Percentiles rank a stretch among this genome's conserved stretches.
Evolutionary conservation across 2,888 invertebrate species (phyloP).

Genomic region (Drosophila affinis): DNA sequence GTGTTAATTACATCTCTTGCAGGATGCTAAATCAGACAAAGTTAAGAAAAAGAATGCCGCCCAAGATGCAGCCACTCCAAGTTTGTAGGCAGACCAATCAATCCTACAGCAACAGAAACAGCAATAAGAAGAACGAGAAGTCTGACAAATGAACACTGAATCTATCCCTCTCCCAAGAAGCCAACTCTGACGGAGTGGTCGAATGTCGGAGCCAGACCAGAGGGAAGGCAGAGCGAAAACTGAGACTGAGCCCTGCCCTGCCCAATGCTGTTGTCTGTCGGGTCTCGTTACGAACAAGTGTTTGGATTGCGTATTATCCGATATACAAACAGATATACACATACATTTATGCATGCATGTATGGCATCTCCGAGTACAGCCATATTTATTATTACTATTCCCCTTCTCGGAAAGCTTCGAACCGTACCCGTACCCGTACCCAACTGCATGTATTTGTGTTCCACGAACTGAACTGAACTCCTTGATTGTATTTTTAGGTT

Average conservation of each 20-base stretch:
- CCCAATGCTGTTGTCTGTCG: too few relatives aligned
- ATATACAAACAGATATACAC: too few relatives aligned
- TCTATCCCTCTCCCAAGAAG: too few relatives aligned
- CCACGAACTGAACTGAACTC: conserved; percentile 26
- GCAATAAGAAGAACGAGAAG: conserved; percentile 1
- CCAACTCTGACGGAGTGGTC: too few relatives aligned
- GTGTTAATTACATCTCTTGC: conserved; percentile 70
- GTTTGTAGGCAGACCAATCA: conserved; percentile 40
- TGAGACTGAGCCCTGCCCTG: too few relatives aligned
- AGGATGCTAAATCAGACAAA: conserved; percentile 83
- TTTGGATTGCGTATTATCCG: too few relatives aligned
- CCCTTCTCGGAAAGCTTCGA: not conserved
- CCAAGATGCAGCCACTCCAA: conserved; percentile 71
- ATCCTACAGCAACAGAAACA: conserved; percentile 29
- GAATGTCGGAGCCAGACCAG: too few relatives aligned
- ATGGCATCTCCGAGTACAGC: not conserved
- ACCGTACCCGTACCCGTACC: not conserved
- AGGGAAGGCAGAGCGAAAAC: too few relatives aligned
- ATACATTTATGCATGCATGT: too few relatives aligned
- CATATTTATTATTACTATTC: not conserved
- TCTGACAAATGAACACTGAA: not conserved
- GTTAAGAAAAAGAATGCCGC: conserved; percentile 74
- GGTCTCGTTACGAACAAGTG: too few relatives aligned
- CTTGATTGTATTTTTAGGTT: conserved; percentile 80
- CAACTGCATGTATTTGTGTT: conserved; percentile 12